Evolutionary conservation across 1,140 invertebrate genomes (phyloP).

Genomic region (Hyles vespertilio): DNA sequence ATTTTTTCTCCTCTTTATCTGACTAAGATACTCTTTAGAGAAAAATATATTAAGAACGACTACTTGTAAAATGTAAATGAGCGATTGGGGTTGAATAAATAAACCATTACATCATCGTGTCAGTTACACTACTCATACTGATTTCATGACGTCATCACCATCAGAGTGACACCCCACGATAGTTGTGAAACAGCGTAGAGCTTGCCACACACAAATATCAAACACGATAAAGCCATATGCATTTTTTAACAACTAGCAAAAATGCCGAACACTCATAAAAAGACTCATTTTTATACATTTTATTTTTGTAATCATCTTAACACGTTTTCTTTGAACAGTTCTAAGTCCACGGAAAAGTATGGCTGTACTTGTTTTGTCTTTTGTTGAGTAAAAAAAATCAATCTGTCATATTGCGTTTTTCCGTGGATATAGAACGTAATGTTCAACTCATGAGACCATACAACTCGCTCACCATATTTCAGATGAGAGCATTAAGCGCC

Average conservation of each 20-base stretch:
- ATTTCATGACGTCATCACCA: not conserved
- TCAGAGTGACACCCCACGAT: slow-evolving; percentile 40
- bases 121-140: slow-evolving; percentile 32
- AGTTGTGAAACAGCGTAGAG: slow-evolving; percentile 52
- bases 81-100: slow-evolving; percentile 32
- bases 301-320: slow-evolving; percentile 28
- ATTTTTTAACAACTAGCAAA: slow-evolving; percentile 14
- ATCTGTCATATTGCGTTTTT: slow-evolving; percentile 19
- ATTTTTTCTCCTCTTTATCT: slow-evolving; percentile 10
- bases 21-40: slow-evolving; percentile 39
- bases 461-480: slow-evolving; percentile 70
- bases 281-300: slow-evolving; percentile 36
- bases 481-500: slow-evolving; percentile 73
- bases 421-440: slow-evolving; percentile 56
- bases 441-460: slow-evolving; percentile 61
- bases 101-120: slow-evolving; percentile 57
- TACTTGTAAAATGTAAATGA: slow-evolving; percentile 30
- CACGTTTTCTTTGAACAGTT: slow-evolving; percentile 27
- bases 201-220: slow-evolving; percentile 61
- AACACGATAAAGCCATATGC: slow-evolving; percentile 56
- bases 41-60: slow-evolving; percentile 16
- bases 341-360: slow-evolving; percentile 30
- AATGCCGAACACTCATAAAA: slow-evolving; percentile 48
- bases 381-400: slow-evolving; percentile 7
- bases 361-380: slow-evolving; percentile 15